Conservation (phyloP, 1,140 invertebrate genomes). For the Drosophila mojavensis region DNA sequence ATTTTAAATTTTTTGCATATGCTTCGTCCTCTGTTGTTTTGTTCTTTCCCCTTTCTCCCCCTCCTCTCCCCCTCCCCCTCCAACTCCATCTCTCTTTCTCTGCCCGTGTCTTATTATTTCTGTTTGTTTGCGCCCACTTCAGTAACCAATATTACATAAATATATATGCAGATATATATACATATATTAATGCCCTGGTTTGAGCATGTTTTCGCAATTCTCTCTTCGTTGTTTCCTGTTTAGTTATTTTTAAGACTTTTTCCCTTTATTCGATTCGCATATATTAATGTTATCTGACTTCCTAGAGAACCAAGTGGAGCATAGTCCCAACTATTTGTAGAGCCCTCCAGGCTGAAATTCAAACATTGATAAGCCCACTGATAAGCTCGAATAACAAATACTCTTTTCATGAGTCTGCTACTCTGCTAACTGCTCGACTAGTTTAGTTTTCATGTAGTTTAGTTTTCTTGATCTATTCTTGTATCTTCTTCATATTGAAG, state of each 20-base stretch:
- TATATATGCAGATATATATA: background rate
- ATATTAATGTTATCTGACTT: background rate
- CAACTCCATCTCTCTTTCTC: no score
- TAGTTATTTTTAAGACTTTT: background rate
- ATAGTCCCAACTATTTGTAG: background rate
- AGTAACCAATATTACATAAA: background rate
- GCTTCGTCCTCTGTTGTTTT: slow-evolving; percentile 30
- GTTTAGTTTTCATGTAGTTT: no score
- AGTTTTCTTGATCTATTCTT: no score
- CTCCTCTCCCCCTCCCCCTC: background rate
- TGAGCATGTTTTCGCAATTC: background rate
- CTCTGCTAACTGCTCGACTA: no score
- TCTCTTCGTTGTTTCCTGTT: background rate
- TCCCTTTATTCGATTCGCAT: background rate
- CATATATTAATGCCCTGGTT: slow-evolving; percentile 1
- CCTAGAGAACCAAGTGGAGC: background rate
- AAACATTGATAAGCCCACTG: background rate
- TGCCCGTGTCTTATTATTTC: slow-evolving; percentile 11
- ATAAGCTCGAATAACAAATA: background rate
- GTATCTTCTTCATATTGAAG: no score
- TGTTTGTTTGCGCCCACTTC: slow-evolving; percentile 25
- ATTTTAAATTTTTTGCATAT: slow-evolving; percentile 69
- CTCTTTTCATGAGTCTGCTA: no score
- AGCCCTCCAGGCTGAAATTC: background rate
- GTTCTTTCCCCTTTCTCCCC: slow-evolving; percentile 9